These are phyloP conservation scores for Scleropages formosus DNA, from an alignment of 2,797 vertebrate species.

Conservation along the genomic window DNA sequence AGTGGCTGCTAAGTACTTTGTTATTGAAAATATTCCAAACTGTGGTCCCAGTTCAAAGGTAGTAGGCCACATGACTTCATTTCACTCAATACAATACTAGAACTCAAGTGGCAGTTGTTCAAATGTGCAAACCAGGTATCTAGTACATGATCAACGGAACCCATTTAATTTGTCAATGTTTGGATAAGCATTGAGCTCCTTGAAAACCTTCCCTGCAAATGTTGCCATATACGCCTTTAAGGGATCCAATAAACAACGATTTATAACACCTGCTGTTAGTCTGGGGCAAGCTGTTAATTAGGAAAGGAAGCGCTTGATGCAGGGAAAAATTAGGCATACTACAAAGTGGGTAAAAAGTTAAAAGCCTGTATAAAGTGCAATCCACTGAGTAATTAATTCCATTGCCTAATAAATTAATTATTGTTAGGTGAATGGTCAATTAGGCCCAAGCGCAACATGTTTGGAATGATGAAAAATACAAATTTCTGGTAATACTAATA, in stretches of 20 bases:
- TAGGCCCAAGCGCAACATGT: slow-evolving; percentile 3
- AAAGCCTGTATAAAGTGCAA: slow-evolving; percentile 7
- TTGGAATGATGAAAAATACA: slow-evolving; percentile 14
- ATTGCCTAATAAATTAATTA: slow-evolving; percentile 26
- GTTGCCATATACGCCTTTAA: slow-evolving; percentile 8
- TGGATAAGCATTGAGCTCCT: neutral
- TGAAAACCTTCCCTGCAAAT: neutral
- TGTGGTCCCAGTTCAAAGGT: slow-evolving; percentile 6
- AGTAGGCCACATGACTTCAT: slow-evolving; percentile 1
- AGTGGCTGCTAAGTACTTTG: neutral
- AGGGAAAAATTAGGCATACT: neutral
- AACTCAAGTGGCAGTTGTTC: neutral
- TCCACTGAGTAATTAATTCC: slow-evolving; percentile 14
- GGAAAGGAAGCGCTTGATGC: neutral
- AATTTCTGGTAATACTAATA: neutral
- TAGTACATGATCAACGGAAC: slow-evolving; percentile 2
- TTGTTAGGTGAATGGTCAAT: slow-evolving; percentile 23
- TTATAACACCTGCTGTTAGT: slow-evolving; percentile 20
- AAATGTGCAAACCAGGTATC: neutral
- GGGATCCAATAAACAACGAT: slow-evolving; percentile 14
- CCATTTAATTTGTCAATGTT: slow-evolving; percentile 3
- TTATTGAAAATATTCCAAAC: slow-evolving; percentile 8
- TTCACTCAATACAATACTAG: neutral
- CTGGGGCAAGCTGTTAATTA: slow-evolving; percentile 20
- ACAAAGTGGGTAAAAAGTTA: slow-evolving; percentile 14